Evolutionary conservation across 2,888 invertebrate species (phyloP), one percentile per base, ranked within the genome.

Genomic region (Mesorhabditis spiculigera): DNA sequence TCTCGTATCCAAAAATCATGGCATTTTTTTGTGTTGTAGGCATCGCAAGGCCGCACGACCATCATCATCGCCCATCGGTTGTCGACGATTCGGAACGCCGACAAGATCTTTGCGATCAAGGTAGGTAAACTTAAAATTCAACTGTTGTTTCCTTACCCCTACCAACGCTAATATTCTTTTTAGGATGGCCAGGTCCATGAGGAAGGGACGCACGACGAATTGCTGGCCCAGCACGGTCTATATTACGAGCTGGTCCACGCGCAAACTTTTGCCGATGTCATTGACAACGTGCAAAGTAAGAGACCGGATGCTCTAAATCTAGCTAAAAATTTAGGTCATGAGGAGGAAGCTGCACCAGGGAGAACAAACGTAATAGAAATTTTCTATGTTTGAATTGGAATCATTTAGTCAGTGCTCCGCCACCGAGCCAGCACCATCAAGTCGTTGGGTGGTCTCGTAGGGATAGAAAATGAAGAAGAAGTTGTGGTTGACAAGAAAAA

Each of bases 131-230:
- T 1, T 28, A 28, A 28, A 28, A 28, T n/a, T n/a, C 1, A 28
- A 28, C 3, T 28, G 58, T 50, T n/a, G 2, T 50, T 50, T 50
- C 3, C n/a, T 13, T 13, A 50, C 10, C 10, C n/a, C n/a, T 2
- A 10, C 3, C 8, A n/a, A 3, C 10, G 8, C n/a, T 13, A 1
- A n/a, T 50, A 10, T 10, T 1, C n/a, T 50, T 10, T 50, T 3
- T 50, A 50, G 58, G 58, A 50, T 13, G 58, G 58, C 1, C 10
- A 50, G 3, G 90, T 93, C 28, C 90, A 89, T 0, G 92, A 93
- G 85, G 88, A 88, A 72, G 93, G 93, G 72, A 91, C 90, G 0
- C 92, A 92, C 85, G 82, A 88, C 0, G 89, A 91, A 78, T 89
- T 93, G 0, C 86, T 92, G 72, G 87, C 88, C 28, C 67, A 73